Percentiles rank a stretch among this genome's conserved stretches.
phyloP scores from a whole-genome alignment of 2,888 invertebrate species.

The Diarsia rubi region DNA sequence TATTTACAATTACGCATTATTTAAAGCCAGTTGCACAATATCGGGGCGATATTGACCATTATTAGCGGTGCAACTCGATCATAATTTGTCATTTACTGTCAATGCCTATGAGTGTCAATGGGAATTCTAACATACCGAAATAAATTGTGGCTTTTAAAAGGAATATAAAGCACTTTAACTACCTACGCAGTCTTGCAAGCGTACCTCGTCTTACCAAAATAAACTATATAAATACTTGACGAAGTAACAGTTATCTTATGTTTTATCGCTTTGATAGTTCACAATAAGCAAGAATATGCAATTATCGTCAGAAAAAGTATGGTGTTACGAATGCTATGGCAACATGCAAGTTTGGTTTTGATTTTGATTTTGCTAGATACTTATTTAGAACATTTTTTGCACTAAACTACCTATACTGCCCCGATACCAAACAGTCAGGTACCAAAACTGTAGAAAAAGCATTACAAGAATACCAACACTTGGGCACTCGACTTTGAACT shows the following conservation, averaged over 20 bases:
- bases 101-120: conserved; percentile 38
- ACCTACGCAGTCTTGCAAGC: conserved; percentile 8
- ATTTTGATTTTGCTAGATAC: no score
- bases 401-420: neutral
- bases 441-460: neutral
- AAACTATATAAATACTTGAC: neutral
- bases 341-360: no score
- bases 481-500: neutral
- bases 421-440: neutral
- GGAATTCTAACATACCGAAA: conserved; percentile 48
- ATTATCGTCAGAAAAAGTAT: neutral
- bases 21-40: conserved; percentile 51
- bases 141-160: conserved; percentile 50
- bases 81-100: conserved; percentile 59
- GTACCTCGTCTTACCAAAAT: conserved; percentile 28
- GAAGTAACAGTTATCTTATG: neutral
- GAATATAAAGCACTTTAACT: conserved; percentile 31
- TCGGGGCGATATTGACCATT: conserved; percentile 44
- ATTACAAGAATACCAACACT: neutral
- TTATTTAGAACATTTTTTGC: neutral
- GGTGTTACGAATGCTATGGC: neutral
- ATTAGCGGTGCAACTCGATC: conserved; percentile 38
- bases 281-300: neutral
- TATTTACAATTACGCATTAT: conserved; percentile 36
- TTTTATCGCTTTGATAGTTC: neutral